Base-by-base conservation (phyloP, 2,797 vertebrate species). In the Avahi laniger region DNA sequence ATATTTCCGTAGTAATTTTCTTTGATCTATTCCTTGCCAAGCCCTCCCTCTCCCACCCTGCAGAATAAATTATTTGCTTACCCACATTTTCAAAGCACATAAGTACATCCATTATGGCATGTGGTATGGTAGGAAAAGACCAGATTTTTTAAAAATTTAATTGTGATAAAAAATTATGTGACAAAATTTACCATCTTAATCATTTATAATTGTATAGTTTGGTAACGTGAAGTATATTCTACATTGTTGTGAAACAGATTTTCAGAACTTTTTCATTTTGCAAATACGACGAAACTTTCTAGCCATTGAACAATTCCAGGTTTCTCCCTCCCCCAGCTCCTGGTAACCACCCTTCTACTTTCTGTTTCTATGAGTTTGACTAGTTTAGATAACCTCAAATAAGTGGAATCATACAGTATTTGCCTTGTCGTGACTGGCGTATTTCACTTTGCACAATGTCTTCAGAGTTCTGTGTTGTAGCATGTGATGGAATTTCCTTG, bases 11-110 rank as follows among this genome's bases (percentile, higher is more conserved):
- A 17, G 65, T 81, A 59, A 83, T 48, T 87, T 95, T 82, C 26
- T 89, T 90, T n/a, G 20, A 79, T 89, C 2, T 84, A 7, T 70
- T 91, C 24, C 63, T 94, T 92, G 30, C 41, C 63, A 8, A 24
- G 63, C 26, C 20, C 57, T 46, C 38, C 28, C 8, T 65, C 33
- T 82, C 26, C 26, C 11, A 43, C 30, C n/a, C 28, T 79, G 22
- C n/a, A 85, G 87, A 93, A 63, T 93, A 76, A 94, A 87, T 96
- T 82, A 91, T 93, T 94, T 94, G 12, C 67, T 96, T 20, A 48
- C 13, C n/a, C 59, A 5, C 94, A 46, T 92, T 91, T 79, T 22
- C 70, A 20, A 65, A 85, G 28, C 26, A 94, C 13, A 73, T 91
- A 89, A 78, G 59, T 15, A 70, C 78, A 69, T 35, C 33, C 18